These are phyloP conservation scores for Parazoanthus darwini DNA, from an alignment of 92 coral and sea anemone genomes.

Conservation along the genomic window DNA sequence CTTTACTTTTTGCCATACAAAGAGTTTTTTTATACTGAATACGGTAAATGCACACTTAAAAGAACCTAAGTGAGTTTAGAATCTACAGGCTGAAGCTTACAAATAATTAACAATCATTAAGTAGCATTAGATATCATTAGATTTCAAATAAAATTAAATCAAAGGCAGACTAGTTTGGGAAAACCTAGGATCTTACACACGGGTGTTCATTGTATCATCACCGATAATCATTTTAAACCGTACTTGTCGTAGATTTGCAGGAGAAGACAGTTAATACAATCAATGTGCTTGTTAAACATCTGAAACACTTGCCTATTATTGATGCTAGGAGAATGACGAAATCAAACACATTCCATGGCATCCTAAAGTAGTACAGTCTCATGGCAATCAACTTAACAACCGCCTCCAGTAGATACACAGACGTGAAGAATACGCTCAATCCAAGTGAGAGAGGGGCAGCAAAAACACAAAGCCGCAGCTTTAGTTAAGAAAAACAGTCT, in stretches of 20 bases:
- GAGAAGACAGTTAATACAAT: neutral
- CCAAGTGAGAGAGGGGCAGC: conserved; percentile 26
- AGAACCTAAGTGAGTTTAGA: no score
- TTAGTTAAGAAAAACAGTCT: conserved; percentile 19
- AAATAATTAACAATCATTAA: no score
- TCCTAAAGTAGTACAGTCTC: conserved; percentile 78
- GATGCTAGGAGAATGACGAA: conserved; percentile 84
- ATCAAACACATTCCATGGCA: conserved; percentile 92
- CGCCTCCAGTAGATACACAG: conserved; percentile 86
- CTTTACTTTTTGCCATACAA: no score
- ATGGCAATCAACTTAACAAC: conserved; percentile 75
- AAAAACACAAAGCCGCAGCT: neutral
- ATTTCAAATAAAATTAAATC: no score
- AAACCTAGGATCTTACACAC: no score
- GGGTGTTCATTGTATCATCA: no score
- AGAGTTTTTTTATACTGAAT: no score
- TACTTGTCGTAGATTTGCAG: neutral
- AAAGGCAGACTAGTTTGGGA: no score
- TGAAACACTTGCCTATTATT: conserved; percentile 62
- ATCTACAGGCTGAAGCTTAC: no score
- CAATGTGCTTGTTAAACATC: neutral
- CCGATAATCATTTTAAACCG: neutral
- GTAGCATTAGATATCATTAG: no score
- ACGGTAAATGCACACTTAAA: no score
- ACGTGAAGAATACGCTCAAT: conserved; percentile 62